These are phyloP conservation scores for Lacanobia oleracea DNA, from an alignment of 2,888 invertebrate species.

Conservation along the genomic window DNA sequence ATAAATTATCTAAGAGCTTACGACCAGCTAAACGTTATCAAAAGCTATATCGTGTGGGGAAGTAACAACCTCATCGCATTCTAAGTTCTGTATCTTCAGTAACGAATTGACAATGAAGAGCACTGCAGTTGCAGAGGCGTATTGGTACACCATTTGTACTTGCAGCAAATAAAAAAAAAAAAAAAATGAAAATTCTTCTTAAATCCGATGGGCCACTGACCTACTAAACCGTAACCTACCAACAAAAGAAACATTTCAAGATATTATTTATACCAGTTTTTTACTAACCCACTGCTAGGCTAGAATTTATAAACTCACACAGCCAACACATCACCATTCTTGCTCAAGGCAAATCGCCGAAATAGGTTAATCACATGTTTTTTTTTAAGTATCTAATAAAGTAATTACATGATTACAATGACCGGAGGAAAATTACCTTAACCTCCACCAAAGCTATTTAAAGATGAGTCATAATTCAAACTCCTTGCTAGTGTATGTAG, in stretches of 20 bases:
- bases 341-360: not conserved
- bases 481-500: not conserved
- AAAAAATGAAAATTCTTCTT: no score
- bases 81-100: not conserved
- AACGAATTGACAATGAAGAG: not conserved
- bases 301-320: not conserved
- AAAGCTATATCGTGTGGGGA: no score
- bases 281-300: no score
- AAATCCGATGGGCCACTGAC: not conserved
- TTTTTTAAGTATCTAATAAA: not conserved
- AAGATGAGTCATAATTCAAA: conserved; percentile 17
- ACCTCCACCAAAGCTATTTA: conserved; percentile 1
- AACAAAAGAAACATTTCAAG: not conserved
- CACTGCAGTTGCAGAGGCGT: not conserved
- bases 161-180: no score
- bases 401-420: not conserved
- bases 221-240: not conserved
- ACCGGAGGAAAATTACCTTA: not conserved
- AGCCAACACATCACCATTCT: no score
- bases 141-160: no score
- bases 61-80: not conserved
- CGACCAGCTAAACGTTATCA: not conserved
- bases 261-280: not conserved
- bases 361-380: not conserved
- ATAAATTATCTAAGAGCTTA: not conserved